Conservation (phyloP, 2,888 invertebrate genomes). For the Xestia rhomboidea region DNA sequence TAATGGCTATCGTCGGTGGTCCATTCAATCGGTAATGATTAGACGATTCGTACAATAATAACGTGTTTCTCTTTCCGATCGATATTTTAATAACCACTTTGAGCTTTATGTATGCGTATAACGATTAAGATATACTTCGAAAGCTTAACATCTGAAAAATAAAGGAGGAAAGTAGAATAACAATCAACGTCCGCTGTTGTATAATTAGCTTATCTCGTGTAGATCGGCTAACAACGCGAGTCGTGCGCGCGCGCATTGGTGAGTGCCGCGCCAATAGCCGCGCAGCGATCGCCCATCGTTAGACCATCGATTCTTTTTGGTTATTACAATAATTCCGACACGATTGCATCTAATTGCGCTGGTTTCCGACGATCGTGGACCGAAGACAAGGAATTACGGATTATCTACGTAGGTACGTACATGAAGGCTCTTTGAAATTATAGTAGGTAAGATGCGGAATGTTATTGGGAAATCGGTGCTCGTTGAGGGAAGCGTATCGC, state of each 20-base stretch:
- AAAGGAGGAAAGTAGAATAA: slow-evolving; percentile 81
- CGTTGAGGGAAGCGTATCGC: slow-evolving; percentile 79
- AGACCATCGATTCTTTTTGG: slow-evolving; percentile 88
- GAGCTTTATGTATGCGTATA: slow-evolving; percentile 71
- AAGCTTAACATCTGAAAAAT: slow-evolving; percentile 85
- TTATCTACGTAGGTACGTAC: slow-evolving; percentile 73
- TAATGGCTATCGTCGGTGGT: slow-evolving; percentile 80
- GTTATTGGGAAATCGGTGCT: slow-evolving; percentile 70
- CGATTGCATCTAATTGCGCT: slow-evolving; percentile 89
- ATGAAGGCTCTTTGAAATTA: slow-evolving; percentile 67
- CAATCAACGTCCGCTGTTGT: slow-evolving; percentile 81
- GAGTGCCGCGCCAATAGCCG: slow-evolving; percentile 85
- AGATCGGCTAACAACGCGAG: slow-evolving; percentile 81
- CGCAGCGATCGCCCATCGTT: slow-evolving; percentile 82
- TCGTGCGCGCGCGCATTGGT: slow-evolving; percentile 88
- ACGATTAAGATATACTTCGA: slow-evolving; percentile 69
- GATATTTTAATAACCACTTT: slow-evolving; percentile 79
- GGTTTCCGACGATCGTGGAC: slow-evolving; percentile 85
- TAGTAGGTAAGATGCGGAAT: slow-evolving; percentile 62
- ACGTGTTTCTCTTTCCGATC: slow-evolving; percentile 78
- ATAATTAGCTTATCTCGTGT: slow-evolving; percentile 88
- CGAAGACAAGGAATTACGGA: slow-evolving; percentile 81
- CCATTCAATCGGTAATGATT: slow-evolving; percentile 76
- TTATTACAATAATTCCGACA: slow-evolving; percentile 90
- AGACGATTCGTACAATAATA: slow-evolving; percentile 77